These are phyloP conservation scores for Leucopternis melanops DNA, from an alignment of 2,113 vertebrate genomes.

Conservation along the genomic window DNA sequence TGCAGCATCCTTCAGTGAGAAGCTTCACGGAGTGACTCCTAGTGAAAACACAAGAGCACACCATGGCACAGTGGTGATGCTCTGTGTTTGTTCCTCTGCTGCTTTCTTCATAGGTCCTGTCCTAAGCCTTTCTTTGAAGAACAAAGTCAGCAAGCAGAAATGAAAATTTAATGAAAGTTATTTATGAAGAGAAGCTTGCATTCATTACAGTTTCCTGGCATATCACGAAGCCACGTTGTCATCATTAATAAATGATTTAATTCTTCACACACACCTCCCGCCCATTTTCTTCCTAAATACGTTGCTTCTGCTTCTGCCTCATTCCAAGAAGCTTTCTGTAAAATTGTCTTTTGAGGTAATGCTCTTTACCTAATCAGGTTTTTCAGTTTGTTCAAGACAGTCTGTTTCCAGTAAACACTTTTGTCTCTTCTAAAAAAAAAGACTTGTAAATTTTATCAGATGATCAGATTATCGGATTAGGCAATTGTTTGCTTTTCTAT, in stretches of 20 bases:
- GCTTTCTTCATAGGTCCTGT: background rate
- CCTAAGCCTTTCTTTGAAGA: background rate
- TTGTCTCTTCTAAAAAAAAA: background rate
- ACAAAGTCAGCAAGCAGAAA: background rate
- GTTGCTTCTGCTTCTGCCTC: background rate
- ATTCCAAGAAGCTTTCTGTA: background rate
- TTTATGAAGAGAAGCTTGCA: background rate
- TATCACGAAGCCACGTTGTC: accelerated
- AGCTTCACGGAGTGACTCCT: no score
- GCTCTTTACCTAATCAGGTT: background rate
- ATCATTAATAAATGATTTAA: background rate
- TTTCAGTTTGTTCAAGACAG: background rate
- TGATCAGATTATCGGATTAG: slow-evolving; percentile 9
- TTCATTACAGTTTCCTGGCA: background rate
- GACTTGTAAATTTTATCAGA: background rate
- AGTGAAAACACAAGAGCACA: background rate
- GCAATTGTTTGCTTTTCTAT: background rate
- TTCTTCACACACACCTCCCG: background rate
- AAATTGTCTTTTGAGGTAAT: background rate
- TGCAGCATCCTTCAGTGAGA: background rate
- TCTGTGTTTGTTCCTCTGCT: background rate
- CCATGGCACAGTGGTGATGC: background rate
- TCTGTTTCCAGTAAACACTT: background rate
- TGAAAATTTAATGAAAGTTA: background rate
- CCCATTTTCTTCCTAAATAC: background rate